These are phyloP conservation scores for Xenopus laevis DNA, from an alignment of 2,113 vertebrate genomes.

Conservation along the genomic window DNA sequence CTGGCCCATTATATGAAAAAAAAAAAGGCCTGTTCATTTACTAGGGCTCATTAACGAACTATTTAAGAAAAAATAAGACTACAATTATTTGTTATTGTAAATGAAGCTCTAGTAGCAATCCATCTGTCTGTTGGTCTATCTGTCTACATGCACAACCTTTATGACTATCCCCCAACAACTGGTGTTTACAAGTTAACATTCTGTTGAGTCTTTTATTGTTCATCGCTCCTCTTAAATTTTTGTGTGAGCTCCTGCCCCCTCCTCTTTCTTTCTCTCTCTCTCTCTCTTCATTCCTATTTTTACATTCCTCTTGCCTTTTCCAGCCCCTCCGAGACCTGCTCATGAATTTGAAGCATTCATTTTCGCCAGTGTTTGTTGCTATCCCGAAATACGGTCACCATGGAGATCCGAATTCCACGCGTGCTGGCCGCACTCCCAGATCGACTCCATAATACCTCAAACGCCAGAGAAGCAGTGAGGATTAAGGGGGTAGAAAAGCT, in stretches of 20 bases:
- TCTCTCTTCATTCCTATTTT: slow-evolving; percentile 37
- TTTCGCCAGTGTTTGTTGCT: slow-evolving; percentile 63
- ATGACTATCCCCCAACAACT: background rate
- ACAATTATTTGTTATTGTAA: no score
- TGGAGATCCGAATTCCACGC: slow-evolving; percentile 62
- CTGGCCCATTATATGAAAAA: no score
- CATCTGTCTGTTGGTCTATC: no score
- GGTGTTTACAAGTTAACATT: background rate
- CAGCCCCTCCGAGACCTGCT: slow-evolving; percentile 43
- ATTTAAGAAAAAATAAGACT: no score
- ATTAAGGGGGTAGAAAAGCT: slow-evolving; percentile 24
- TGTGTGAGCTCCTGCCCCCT: background rate
- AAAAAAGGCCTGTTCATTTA: no score
- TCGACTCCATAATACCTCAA: slow-evolving; percentile 52
- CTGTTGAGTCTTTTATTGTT: background rate
- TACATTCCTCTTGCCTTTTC: slow-evolving; percentile 44
- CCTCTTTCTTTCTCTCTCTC: background rate
- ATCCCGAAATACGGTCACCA: slow-evolving; percentile 55
- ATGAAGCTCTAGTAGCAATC: no score
- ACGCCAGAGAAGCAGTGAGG: slow-evolving; percentile 35
- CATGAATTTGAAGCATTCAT: slow-evolving; percentile 46
- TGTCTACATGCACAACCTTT: no score
- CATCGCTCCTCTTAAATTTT: slow-evolving; percentile 7
- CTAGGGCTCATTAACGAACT: no score
- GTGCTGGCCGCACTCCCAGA: slow-evolving; percentile 54